A percentile compares a stretch with the other conserved stretches of the same genome.
phyloP scores from a whole-genome alignment of 2,113 vertebrate genomes.

The Sardina pilchardus region DNA sequence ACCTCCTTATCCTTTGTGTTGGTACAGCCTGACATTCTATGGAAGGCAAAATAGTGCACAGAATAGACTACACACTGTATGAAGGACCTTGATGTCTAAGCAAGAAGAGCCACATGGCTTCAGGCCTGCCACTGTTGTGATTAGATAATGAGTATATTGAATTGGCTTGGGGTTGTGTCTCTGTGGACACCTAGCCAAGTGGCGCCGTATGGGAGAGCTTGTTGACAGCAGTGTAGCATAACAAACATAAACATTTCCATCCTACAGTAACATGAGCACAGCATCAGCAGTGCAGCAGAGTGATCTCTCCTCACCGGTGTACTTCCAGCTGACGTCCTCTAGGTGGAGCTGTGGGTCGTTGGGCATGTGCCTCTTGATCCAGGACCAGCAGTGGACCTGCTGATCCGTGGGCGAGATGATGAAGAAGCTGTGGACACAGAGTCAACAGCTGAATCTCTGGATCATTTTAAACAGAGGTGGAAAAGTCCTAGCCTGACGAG shows the following conservation, averaged over 20 bases:
- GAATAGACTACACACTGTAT: neutral
- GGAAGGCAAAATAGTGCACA: neutral
- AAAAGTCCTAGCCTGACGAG: too few species aligned
- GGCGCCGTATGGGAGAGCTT: neutral
- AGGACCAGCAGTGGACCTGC: slow-evolving; percentile 96
- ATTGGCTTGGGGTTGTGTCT: neutral
- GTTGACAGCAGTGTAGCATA: neutral
- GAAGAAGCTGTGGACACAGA: slow-evolving; percentile 82
- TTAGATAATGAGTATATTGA: neutral
- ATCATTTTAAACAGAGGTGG: too few species aligned
- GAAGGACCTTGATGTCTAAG: neutral
- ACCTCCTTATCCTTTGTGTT: neutral
- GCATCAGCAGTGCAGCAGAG: neutral
- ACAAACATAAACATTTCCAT: neutral
- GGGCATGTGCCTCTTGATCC: slow-evolving; percentile 91
- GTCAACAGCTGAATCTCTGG: slow-evolving; percentile 28
- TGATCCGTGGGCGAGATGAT: slow-evolving; percentile 98
- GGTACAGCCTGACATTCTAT: neutral
- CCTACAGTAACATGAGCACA: neutral
- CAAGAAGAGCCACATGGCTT: neutral
- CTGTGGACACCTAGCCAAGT: neutral
- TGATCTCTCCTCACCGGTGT: slow-evolving; percentile 78
- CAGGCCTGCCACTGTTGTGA: neutral
- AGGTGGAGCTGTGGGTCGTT: slow-evolving; percentile 81
- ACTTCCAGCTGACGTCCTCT: slow-evolving; percentile 98